Evolutionary conservation across 1,140 invertebrate species (phyloP), one percentile per base, ranked within the genome.

Genomic region (Solenopsis invicta): DNA sequence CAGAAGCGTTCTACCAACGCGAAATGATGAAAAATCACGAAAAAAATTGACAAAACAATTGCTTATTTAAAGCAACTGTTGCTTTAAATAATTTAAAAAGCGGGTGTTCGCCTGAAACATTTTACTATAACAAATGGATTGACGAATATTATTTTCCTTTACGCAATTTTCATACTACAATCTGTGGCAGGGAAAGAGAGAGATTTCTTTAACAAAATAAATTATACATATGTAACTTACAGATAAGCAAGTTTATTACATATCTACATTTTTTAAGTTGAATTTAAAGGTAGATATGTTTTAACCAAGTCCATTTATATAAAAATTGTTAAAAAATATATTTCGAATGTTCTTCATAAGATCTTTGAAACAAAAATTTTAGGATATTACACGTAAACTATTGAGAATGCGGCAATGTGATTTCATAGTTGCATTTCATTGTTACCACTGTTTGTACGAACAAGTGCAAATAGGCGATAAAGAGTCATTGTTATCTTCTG

Each of bases 391-490:
- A 18, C 24, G 24, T 74, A 61, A 45, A 62, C 4, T 41, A 48
- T 8, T 45, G 41, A 84, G 41, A 84, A 61, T 74, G 67, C 12
- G 8, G 13, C 29, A 41, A 54, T 13, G 24, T 24, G 29, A 75
- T 74, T 62, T 41, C 41, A 48, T 37, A 61, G 41, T 29, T 74
- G 48, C 6, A 48, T 45, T n/a, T 0, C 29, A 29, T 29, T 29
- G 29, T 29, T 48, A 48, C 5, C n/a, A 67, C 13, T 41, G 64
- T 48, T 41, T 45, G 12, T 13, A n/a, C 16, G 50, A 84, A 61
- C 37, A 61, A 29, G 13, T 52, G 74, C 29, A 74, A 61, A 84
- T 84, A 84, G 13, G 16, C 18, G 67, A 82, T 56, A 84, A 74
- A 84, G 54, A 72, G 9, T 74, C 37, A 72, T 82, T 75, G 41